Evolutionary conservation across 2,888 invertebrate genomes (phyloP).

Genomic region (Dioctria linearis): DNA sequence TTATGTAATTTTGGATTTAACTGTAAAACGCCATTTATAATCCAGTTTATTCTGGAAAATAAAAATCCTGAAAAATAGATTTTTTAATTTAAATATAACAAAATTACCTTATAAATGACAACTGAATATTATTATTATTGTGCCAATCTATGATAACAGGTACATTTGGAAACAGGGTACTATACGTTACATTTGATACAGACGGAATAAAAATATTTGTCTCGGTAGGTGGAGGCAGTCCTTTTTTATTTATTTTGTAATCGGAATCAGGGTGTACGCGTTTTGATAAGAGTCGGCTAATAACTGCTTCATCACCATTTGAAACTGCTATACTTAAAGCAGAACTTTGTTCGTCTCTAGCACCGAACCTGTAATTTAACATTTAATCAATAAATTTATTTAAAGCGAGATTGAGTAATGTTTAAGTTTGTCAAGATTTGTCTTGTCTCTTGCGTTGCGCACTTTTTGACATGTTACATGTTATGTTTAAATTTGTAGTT

Average conservation of each 20-base stretch:
- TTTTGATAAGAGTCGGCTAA: conserved; percentile 87
- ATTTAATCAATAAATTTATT: background rate
- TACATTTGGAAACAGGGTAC: conserved; percentile 85
- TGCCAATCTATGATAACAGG: conserved; percentile 96
- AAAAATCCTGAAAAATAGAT: background rate
- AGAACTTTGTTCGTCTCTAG: conserved; percentile 87
- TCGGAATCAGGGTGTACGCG: conserved; percentile 94
- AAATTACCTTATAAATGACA: conserved; percentile 77
- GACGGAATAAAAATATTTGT: conserved; percentile 70
- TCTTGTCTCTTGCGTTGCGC: too few species aligned
- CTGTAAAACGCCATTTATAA: conserved; percentile 86
- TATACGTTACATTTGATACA: conserved; percentile 81
- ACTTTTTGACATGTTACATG: too few species aligned
- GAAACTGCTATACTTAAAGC: conserved; percentile 85
- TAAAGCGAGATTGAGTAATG: too few species aligned
- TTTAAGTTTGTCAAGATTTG: too few species aligned
- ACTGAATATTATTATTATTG: conserved; percentile 78
- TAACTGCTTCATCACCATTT: conserved; percentile 82
- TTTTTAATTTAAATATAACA: background rate
- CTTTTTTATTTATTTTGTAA: conserved; percentile 91
- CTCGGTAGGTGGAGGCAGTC: conserved; percentile 75
- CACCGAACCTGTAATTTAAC: conserved; percentile 75
- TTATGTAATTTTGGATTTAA: conserved; percentile 87
- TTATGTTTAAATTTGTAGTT: too few species aligned
- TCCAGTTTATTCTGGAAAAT: conserved; percentile 79